Evolutionary conservation across 2,113 vertebrate species (phyloP), one percentile per base, ranked within the genome.

Genomic region (Alosa alosa): DNA sequence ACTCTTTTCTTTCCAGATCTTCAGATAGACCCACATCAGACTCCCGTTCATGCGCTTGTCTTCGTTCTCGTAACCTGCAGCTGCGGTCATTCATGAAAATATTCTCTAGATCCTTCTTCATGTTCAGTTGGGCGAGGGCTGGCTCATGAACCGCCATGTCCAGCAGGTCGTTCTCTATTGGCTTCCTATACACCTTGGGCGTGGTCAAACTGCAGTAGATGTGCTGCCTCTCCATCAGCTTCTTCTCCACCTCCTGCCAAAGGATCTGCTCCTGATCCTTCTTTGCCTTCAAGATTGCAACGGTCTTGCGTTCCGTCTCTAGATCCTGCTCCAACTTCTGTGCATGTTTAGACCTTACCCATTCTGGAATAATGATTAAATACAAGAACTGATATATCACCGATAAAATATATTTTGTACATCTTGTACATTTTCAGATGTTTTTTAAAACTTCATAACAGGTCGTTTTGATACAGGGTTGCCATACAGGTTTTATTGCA

Each of bases 171-270:
- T 93, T 96, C 91, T 97, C 96, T 22, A 96, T 90, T 82, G 94
- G 93, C 45, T 95, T 91, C 82, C 96, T 93, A 78, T 89, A 85
- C 41, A 82, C 83, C 57, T 94, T 94, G 6, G 94, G 94, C 1
- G 94, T 83, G 2, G 95, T 0, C 45, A 93, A 87, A 83, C 95
- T 97, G 85, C 96, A 97, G 90, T 95, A 97, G 89, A 96, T 94
- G 6, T 83, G 92, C 82, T 97, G 96, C 46, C 96, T 92, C 64
- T 96, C 94, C 0, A 92, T 89, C 7, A 97, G 94, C 0, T 91
- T 94, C 0, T 92, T 93, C 87, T 96, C 95, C 46, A 96, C 91
- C 31, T 31, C 0, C 83, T 96, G 95, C 81, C 91, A 92, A 13
- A 97, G 90, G 85, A 96, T 82, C 15, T 86, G 31, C 86, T 4